A percentile compares a stretch with the other conserved stretches of the same genome.
Conservation (phyloP, 1,140 invertebrate genomes). For the Drosophila lini region DNA sequence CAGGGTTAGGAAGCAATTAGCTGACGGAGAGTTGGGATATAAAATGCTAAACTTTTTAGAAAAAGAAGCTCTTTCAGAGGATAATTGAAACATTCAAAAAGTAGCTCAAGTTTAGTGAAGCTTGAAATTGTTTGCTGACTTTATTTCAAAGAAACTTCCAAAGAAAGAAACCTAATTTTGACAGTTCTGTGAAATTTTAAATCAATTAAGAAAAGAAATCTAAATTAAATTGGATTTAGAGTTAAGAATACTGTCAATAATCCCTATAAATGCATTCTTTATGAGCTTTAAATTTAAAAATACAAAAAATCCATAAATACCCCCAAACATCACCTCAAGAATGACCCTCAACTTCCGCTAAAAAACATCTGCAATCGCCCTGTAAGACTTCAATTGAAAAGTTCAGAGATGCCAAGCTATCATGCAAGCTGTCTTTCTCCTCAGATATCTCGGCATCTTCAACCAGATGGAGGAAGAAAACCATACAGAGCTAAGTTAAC, state of each 20-base stretch:
- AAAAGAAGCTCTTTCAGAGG: neutral
- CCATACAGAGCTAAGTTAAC: slow-evolving; percentile 6
- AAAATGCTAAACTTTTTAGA: neutral
- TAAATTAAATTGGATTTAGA: neutral
- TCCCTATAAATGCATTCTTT: too few species aligned
- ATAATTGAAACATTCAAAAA: neutral
- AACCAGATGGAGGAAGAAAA: slow-evolving; percentile 11
- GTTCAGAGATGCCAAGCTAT: slow-evolving; percentile 53
- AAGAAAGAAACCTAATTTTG: neutral
- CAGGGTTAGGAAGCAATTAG: slow-evolving; percentile 48
- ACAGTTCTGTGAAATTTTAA: slow-evolving; percentile 1
- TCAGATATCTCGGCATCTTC: slow-evolving; percentile 15
- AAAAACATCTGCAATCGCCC: slow-evolving; percentile 11
- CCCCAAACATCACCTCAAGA: neutral
- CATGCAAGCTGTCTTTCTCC: slow-evolving; percentile 36
- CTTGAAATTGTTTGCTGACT: neutral
- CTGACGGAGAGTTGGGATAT: slow-evolving; percentile 1
- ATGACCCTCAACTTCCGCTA: slow-evolving; percentile 18
- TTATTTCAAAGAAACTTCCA: neutral
- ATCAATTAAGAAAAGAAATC: neutral
- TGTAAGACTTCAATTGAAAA: slow-evolving; percentile 30
- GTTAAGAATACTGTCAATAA: neutral
- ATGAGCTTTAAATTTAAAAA: neutral
- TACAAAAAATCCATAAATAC: neutral
- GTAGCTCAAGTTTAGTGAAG: neutral